Evolutionary conservation across 2,888 invertebrate genomes (phyloP).

Genomic region (Temnothorax unifasciatus): DNA sequence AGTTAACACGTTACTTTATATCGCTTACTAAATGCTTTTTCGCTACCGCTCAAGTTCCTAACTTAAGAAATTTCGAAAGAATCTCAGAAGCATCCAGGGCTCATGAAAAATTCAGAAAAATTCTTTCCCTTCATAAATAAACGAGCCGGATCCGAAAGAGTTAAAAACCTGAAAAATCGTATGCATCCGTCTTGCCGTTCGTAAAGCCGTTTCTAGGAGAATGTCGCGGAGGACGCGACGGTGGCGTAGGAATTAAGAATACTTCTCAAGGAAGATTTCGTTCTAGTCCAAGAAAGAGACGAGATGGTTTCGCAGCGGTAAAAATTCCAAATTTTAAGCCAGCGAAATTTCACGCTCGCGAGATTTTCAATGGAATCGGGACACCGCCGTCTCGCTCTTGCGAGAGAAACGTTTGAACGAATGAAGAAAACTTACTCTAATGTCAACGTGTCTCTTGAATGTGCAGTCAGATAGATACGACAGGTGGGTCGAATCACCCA

Average conservation of each 20-base stretch:
- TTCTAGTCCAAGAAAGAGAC: not conserved
- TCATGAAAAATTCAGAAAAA: slow-evolving; percentile 42
- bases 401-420: slow-evolving; percentile 29
- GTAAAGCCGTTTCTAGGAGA: slow-evolving; percentile 13
- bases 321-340: slow-evolving; percentile 47
- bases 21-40: slow-evolving; percentile 39
- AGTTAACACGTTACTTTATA: slow-evolving; percentile 25
- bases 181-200: slow-evolving; percentile 30
- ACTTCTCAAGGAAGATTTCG: slow-evolving; percentile 22
- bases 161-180: slow-evolving; percentile 46
- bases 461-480: slow-evolving; percentile 25
- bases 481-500: not conserved
- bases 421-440: slow-evolving; percentile 26
- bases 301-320: not conserved
- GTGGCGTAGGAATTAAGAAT: slow-evolving; percentile 31
- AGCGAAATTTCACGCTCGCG: slow-evolving; percentile 43
- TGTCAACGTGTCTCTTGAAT: slow-evolving; percentile 35
- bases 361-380: slow-evolving; percentile 33
- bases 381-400: not conserved
- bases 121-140: slow-evolving; percentile 29
- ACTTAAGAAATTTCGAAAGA: slow-evolving; percentile 26
- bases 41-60: not conserved
- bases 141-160: slow-evolving; percentile 23
- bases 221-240: not conserved
- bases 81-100: slow-evolving; percentile 9